These are phyloP conservation scores for Hemaris fuciformis DNA, from an alignment of 2,888 invertebrate species.

Conservation along the genomic window DNA sequence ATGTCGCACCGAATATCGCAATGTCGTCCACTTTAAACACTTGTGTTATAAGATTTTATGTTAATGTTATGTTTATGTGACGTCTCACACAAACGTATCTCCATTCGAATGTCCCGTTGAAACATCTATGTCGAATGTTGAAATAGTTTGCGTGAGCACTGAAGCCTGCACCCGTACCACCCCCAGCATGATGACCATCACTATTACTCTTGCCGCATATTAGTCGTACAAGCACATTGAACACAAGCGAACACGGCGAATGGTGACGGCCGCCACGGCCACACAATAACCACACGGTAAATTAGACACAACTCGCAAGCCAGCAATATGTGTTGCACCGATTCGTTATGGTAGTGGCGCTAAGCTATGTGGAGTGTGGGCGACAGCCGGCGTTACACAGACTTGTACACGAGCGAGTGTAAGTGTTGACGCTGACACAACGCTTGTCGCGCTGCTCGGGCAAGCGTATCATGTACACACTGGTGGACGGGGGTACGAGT, in stretches of 20 bases:
- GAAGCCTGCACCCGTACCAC: constrained; percentile 77
- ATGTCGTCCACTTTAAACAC: constrained; percentile 58
- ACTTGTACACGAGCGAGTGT: background rate
- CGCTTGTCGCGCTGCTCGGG: no score
- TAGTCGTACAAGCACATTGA: constrained; percentile 40
- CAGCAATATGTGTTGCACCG: constrained; percentile 28
- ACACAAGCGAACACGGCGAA: constrained; percentile 32
- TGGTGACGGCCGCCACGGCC: constrained; percentile 17
- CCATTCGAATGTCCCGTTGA: constrained; percentile 5
- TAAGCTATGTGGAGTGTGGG: background rate
- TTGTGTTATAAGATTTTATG: constrained; percentile 55
- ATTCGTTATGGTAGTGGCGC: constrained; percentile 20
- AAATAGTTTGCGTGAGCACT: constrained; percentile 58
- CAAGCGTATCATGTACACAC: constrained; percentile 25
- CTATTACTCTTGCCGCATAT: constrained; percentile 46
- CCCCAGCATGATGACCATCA: constrained; percentile 71
- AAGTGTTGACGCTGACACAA: no score
- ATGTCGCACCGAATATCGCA: constrained; percentile 75
- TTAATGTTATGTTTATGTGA: constrained; percentile 44
- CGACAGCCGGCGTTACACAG: background rate
- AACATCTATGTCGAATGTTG: constrained; percentile 11
- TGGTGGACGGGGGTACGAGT: constrained; percentile 63
- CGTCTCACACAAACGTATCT: constrained; percentile 55
- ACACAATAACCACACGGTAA: constrained; percentile 16
- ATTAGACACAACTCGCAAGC: constrained; percentile 22